Base-by-base conservation (phyloP, 2,113 vertebrate species). In the Petaurus breviceps region DNA sequence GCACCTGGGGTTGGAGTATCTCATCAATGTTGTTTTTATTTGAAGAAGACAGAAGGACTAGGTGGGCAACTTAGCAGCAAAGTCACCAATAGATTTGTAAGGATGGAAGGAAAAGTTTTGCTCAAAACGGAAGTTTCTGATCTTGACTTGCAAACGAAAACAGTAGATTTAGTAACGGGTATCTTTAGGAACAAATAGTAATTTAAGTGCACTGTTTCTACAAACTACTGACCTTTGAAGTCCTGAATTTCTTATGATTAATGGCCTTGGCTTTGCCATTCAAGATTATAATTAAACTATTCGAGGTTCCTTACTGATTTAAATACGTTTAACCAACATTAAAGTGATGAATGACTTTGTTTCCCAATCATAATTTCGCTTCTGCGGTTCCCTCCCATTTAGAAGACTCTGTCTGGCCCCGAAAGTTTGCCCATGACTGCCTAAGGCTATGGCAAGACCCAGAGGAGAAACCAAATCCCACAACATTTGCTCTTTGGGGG, bases 281-380 rank as follows among this genome's bases (percentile, higher is more conserved):
- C 55, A 54, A 77, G 68, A 53, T 95, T 51, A 93, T 96, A 93
- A 95, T 95, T 93, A 96, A 95, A 95, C 91, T 95, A 55, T 57
- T 11, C 2, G 49, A 1, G 12, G 91, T 31, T 55, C 50, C n/a
- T 84, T 55, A 1, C 14, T 49, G n/a, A 37, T 51, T 92, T 91
- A 95, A 54, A 89, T 26, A 91, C 16, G 23, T 47, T 84, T 84
- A 90, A 50, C 53, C 90, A 77, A 28, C 47, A 57, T 5, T 0
- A 51, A 95, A 3, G 19, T 53, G 55, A 95, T 24, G 49, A 95
- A 95, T 93, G 28, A 1, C 25, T 8, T 1, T 51, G 1, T 51
- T 8, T 52, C 49, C 93, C 94, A 92, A 96, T 91, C 52, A 43
- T 55, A 1, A 0, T 53, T 91, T 92, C 46, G 3, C 49, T 49